A percentile compares a stretch with the other conserved stretches of the same genome.
These are phyloP conservation scores for Ophion costatus DNA, from an alignment of 2,888 invertebrate genomes.

Conservation along the genomic window DNA sequence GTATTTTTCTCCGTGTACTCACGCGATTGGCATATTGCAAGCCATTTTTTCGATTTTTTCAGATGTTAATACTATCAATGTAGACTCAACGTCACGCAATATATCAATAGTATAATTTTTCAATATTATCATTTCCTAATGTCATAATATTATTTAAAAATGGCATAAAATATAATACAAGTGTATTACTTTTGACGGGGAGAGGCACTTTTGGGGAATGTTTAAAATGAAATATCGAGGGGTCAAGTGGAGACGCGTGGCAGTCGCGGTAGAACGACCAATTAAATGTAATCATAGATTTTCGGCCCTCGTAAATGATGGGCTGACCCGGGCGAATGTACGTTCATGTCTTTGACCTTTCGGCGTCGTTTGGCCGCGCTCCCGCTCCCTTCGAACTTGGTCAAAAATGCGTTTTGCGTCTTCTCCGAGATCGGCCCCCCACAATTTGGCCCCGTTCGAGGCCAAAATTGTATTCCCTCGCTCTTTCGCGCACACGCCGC, in stretches of 20 bases:
- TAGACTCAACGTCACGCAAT: no score
- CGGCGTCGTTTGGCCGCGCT: conserved; percentile 3
- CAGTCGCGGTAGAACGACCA: neutral
- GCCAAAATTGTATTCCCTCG: neutral
- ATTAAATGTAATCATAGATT: neutral
- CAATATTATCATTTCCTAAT: no score
- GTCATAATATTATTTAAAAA: no score
- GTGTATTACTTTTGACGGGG: no score
- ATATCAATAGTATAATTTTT: no score
- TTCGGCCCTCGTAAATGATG: neutral
- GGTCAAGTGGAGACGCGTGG: neutral
- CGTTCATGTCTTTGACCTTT: conserved; percentile 25
- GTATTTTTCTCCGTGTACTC: no score
- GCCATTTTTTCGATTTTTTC: no score
- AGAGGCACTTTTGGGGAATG: no score
- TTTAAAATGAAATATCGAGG: neutral
- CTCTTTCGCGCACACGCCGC: neutral
- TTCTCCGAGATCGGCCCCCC: neutral
- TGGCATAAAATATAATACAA: no score
- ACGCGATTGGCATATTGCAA: no score
- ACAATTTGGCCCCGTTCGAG: no score
- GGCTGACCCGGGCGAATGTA: neutral
- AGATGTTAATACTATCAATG: no score
- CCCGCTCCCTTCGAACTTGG: conserved; percentile 3
- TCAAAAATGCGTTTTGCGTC: conserved; percentile 6